phyloP scores from a whole-genome alignment of 2,888 invertebrate species.

The Pyrrhia umbra region DNA sequence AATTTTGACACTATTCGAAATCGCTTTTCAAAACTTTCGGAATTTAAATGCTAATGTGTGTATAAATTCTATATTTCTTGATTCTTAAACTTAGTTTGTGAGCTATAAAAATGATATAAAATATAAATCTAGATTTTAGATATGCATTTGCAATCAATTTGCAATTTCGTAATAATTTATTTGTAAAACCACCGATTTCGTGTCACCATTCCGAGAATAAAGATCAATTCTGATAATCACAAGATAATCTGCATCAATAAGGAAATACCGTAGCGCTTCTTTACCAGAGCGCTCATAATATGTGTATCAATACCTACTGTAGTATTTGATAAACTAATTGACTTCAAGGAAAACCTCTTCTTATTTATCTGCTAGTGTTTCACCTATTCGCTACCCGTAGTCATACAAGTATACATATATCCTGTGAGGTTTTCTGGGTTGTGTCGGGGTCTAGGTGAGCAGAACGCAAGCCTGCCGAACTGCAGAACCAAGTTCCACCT shows the following conservation, averaged over 20 bases:
- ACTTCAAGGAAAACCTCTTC: not conserved
- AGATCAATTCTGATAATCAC: not conserved
- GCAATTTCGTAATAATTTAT: constrained; percentile 20
- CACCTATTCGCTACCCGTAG: not conserved
- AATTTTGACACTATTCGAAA: constrained; percentile 20
- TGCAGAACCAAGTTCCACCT: not conserved
- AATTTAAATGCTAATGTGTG: constrained; percentile 14
- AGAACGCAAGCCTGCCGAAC: not conserved
- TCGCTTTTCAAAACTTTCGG: constrained; percentile 22
- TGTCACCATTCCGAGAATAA: constrained; percentile 1
- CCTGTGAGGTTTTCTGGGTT: not conserved
- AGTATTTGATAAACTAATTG: not conserved
- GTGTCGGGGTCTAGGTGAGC: not conserved
- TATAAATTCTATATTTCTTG: not conserved
- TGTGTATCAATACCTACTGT: not conserved
- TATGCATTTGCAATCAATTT: constrained; percentile 24
- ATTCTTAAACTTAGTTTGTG: not conserved
- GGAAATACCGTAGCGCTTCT: not conserved
- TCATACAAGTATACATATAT: not conserved
- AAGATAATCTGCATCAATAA: not conserved
- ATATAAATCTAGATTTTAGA: constrained; percentile 1
- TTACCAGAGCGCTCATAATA: not conserved
- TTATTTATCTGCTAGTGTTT: not conserved
- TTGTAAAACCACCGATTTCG: not conserved
- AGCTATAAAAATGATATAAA: constrained; percentile 19